Evolutionary conservation across 2,888 invertebrate genomes (phyloP).

Genomic region (Oscheius sp.): DNA sequence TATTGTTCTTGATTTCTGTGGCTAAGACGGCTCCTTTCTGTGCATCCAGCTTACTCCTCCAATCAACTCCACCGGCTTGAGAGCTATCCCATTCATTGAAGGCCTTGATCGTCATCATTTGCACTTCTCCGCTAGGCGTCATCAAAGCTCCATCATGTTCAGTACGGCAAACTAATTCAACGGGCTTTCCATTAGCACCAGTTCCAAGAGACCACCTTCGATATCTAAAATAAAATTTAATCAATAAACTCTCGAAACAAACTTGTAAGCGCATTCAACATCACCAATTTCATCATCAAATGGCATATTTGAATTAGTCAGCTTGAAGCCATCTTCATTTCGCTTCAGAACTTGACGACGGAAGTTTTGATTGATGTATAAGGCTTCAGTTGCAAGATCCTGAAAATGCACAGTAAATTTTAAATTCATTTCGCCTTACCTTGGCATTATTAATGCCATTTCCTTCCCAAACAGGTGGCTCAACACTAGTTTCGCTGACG

Average conservation of each 20-base stretch:
- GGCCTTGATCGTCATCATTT: constrained; percentile 94
- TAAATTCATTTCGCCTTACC: constrained; percentile 74
- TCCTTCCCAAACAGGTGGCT: constrained; percentile 95
- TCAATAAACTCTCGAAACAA: background rate
- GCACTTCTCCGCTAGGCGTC: constrained; percentile 78
- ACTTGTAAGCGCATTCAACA: constrained; percentile 65
- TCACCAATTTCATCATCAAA: constrained; percentile 68
- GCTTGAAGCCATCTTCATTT: constrained; percentile 48
- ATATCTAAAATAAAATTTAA: constrained; percentile 77
- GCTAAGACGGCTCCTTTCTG: constrained; percentile 98
- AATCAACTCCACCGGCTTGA: constrained; percentile 93
- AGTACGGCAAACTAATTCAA: constrained; percentile 86
- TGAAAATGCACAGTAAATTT: constrained; percentile 12
- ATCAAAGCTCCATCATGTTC: constrained; percentile 93
- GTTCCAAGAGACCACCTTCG: constrained; percentile 96
- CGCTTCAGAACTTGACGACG: constrained; percentile 83
- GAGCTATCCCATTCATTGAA: constrained; percentile 99
- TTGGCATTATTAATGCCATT: constrained; percentile 93
- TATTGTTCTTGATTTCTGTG: constrained; percentile 96
- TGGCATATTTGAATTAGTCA: constrained; percentile 52
- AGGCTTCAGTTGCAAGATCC: constrained; percentile 90
- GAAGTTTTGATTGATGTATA: constrained; percentile 99
- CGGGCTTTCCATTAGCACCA: constrained; percentile 80
- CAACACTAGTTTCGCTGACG: constrained; percentile 96
- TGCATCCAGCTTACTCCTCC: constrained; percentile 94